Percentiles rank a stretch among this genome's conserved stretches.
Conservation (phyloP, 2,888 invertebrate genomes). For the Ormyrus thymus region DNA sequence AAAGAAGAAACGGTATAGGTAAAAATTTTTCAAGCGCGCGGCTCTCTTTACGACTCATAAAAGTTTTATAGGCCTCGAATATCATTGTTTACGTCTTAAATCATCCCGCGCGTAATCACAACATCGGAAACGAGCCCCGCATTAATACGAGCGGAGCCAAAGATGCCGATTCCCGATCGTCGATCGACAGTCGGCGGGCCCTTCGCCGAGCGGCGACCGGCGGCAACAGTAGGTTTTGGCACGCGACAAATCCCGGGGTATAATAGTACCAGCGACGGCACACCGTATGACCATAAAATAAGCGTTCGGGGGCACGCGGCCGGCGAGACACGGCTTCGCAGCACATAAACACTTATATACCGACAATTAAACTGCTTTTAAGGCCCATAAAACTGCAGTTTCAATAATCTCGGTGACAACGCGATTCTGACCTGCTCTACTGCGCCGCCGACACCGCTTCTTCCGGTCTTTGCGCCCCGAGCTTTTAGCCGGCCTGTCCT, state of each 20-base stretch:
- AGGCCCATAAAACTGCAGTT: conserved; percentile 74
- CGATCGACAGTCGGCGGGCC: conserved; percentile 44
- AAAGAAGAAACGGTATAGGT: no score
- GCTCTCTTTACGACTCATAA: conserved; percentile 26
- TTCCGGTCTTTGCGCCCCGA: conserved; percentile 52
- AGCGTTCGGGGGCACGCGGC: conserved; percentile 72
- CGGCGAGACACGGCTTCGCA: conserved; percentile 63
- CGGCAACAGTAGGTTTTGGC: conserved; percentile 69
- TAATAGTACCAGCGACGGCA: conserved; percentile 50
- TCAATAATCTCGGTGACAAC: conserved; percentile 73
- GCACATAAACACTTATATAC: conserved; percentile 76
- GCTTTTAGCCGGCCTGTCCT: conserved; percentile 53
- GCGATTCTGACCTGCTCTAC: conserved; percentile 71
- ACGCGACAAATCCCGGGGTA: conserved; percentile 71
- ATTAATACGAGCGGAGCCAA: not conserved
- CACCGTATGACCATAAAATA: conserved; percentile 75
- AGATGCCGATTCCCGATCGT: not conserved
- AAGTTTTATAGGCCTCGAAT: conserved; percentile 38
- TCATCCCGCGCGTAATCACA: conserved; percentile 20
- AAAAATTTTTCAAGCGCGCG: no score
- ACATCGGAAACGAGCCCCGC: no score
- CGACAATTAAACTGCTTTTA: conserved; percentile 76
- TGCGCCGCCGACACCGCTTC: conserved; percentile 14
- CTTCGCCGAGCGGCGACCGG: conserved; percentile 55
- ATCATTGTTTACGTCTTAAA: conserved; percentile 38